Base-by-base conservation (phyloP, 2,797 vertebrate genomes). In the Pristis pectinata region DNA sequence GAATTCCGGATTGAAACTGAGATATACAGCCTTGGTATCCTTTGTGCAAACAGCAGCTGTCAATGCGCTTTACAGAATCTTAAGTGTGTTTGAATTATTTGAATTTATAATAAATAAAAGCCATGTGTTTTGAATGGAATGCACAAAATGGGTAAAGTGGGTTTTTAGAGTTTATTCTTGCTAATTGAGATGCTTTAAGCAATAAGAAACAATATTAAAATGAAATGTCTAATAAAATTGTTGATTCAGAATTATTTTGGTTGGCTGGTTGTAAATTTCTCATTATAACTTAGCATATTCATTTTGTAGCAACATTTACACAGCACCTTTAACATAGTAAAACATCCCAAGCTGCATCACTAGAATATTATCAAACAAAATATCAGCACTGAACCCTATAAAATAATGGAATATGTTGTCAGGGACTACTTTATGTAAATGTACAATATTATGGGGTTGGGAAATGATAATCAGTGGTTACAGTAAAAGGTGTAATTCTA, bases 91-190 rank as follows among this genome's bases (percentile, higher is more conserved):
- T 70, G 41, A 72, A 93, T 93, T 93, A 37, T 74, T n/a, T 67
- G 19, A 67, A 72, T 74, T 93, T 93, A 93, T 74, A 49, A 72
- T 74, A 72, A 93, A 93, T 70, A 70, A 93, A 72, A 93, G 92
- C 91, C 91, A 93, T 93, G 91, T 93, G 91, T 70, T 74, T 72
- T 74, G 67, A 93, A 93, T 49, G 44, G 27, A 74, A 74, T 70
- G 92, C 92, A 74, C 67, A 74, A 93, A 67, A 67, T 91, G 87
- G 22, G 37, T 67, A 41, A 15, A 19, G 59, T 91, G 59, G 34
- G 9, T 41, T 91, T 41, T 91, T 87, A 61, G 87, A 91, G 87
- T 37, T 91, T 91, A 67, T 91, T 67, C 87, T 91, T 91, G 87
- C 61, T 91, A 91, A 91, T 24, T 67, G 59, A 91, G 87, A 91